Evolutionary conservation across 2,888 invertebrate species (phyloP).

Genomic region (Crematogaster levior): DNA sequence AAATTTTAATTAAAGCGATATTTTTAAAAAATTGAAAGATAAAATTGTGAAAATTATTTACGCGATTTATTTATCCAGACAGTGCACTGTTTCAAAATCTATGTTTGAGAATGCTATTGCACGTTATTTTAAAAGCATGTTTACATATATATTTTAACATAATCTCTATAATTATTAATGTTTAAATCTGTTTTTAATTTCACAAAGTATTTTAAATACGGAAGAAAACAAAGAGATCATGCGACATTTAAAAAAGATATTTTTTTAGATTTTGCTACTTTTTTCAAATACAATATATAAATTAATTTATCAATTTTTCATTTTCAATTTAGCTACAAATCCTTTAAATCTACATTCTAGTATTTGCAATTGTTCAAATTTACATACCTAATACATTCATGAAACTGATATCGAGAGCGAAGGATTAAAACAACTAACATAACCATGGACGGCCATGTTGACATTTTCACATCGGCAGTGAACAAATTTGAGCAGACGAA

Average conservation of each 20-base stretch:
- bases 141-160: not conserved
- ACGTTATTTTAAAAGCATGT: no score
- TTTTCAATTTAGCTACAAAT: not conserved
- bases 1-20: not conserved
- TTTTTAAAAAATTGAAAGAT: not conserved
- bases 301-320: not conserved
- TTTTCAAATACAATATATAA: slow-evolving; percentile 4
- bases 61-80: not conserved
- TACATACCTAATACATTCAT: slow-evolving; percentile 2
- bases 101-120: not conserved
- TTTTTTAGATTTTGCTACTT: not conserved
- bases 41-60: not conserved
- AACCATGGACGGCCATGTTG: not conserved
- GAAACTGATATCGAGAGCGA: not conserved
- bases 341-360: not conserved
- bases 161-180: not conserved
- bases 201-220: slow-evolving; percentile 32
- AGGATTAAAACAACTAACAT: not conserved
- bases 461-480: not conserved
- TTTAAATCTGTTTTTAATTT: not conserved
- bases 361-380: not conserved
- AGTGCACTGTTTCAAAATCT: not conserved
- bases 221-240: not conserved
- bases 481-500: slow-evolving; percentile 4
- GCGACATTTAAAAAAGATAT: not conserved